Base-by-base conservation (phyloP, 2,113 vertebrate species). In the Ceratotherium simum region DNA sequence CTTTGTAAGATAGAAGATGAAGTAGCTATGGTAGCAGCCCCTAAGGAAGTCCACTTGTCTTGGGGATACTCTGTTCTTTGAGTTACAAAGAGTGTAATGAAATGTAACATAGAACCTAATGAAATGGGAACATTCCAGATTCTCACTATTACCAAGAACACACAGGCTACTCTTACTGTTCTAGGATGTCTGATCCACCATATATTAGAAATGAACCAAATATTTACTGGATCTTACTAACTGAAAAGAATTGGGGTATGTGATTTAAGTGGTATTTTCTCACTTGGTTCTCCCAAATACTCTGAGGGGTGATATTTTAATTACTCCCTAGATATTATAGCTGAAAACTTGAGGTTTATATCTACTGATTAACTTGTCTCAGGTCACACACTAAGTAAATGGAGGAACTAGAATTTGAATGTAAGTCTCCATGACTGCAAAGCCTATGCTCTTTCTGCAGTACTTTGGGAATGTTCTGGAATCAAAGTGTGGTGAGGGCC, bases 1-100 rank as follows among this genome's bases (percentile, higher is more conserved):
- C 56, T 67, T 62, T 90, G 27, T 46, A 91, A 90, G 21, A 62
- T 58, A 79, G 79, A 72, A 93, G 72, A 80, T 12, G 91, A 90
- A 54, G 20, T 42, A 54, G 29, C 6, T 58, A 4, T 31, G 4
- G 10, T 27, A 78, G 31, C 2, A 86, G 0, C 6, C 25, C 46
- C 95, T 79, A 73, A 72, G 69, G 29, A 67, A 78, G 13, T 85
- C 6, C 10, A 8, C 64, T 39, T 90, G 5, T 76, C n/a, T 81
- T 54, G 60, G 9, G 21, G 31, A 11, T 36, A 42, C 13, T 72
- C 48, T 86, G n/a, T 9, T 82, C 8, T 75, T 23, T 58, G 58
- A 31, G 48, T 84, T 62, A 73, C 12, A 91, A 20, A 75, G 58
- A 62, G 3, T 18, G 36, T 58, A 86, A 48, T 31, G 36, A 60